Evolutionary conservation across 2,797 vertebrate genomes (phyloP).

Genomic region (Borostomias antarcticus): DNA sequence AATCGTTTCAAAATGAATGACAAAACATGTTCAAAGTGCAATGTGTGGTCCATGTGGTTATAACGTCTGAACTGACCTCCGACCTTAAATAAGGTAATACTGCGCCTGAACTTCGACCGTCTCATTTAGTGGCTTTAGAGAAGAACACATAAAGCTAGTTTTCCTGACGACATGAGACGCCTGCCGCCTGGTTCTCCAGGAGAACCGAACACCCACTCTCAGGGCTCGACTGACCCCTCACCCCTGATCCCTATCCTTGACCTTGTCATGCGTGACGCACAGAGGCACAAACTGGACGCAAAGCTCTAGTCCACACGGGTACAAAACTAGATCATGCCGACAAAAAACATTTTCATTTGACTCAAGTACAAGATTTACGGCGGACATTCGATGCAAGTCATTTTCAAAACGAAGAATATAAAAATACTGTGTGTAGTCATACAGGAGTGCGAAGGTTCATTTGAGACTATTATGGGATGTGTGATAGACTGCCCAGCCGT

Average conservation of each 20-base stretch:
- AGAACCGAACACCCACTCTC: conserved; percentile 21
- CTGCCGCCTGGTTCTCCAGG: not conserved
- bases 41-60: conserved; percentile 8
- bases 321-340: conserved; percentile 52
- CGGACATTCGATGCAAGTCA: conserved; percentile 22
- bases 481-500: not conserved
- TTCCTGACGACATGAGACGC: conserved; percentile 4
- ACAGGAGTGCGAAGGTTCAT: conserved; percentile 10
- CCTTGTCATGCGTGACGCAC: conserved; percentile 36
- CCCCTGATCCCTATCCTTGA: conserved; percentile 5
- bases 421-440: conserved; percentile 41
- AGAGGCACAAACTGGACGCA: conserved; percentile 43
- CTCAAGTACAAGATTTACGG: conserved; percentile 19
- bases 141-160: conserved; percentile 1
- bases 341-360: conserved; percentile 34
- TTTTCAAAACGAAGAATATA: conserved; percentile 31
- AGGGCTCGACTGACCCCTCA: not conserved
- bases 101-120: not conserved
- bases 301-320: conserved; percentile 37
- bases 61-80: not conserved
- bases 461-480: not conserved
- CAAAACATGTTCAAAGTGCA: conserved; percentile 17
- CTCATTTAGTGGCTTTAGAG: not conserved
- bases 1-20: not conserved
- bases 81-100: not conserved